Base-by-base conservation (phyloP, 2,888 invertebrate species). In the Enoplolaimus lenunculus region DNA sequence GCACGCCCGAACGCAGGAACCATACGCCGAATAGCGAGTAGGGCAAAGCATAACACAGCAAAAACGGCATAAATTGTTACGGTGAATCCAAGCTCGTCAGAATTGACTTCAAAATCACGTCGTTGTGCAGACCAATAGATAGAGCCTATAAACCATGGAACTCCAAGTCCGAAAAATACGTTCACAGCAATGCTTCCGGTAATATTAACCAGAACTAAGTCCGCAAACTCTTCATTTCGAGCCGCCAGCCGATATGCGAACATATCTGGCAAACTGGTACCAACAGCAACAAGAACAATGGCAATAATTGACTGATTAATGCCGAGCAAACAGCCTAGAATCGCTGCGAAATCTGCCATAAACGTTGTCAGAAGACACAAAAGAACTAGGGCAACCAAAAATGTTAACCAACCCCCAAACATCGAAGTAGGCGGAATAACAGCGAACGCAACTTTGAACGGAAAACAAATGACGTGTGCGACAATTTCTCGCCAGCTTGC, bases 141-240 rank as follows among this genome's bases (percentile, higher is more conserved):
- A 57, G 85, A 79, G 30, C 85, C 85, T 7, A 62, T 62, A 31
- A 62, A 62, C 86, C 86, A 86, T 0, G 86, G 86, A 65, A 86
- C 76, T 2, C 86, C 86, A 1, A 86, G 81, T 45, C 86, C 86
- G 59, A 86, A 81, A 77, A 86, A 85, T 7, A 86, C 86, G 76
- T 86, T 86, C 31, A 86, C 86, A 16, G 85, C 84, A 76, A 86
- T 86, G 75, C 85, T 85, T 68, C 86, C 86, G 57, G 85, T 85
- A 3, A 86, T 83, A 75, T 86, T 86, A 26, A 86, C 86, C 59
- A 86, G 81, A 1, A 85, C 85, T 75, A 84, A 85, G 76, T 86
- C 86, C 1, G 86, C 86, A 71, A 81, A 80, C 74, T 83, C 83
- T 75, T 86, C 86, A 74, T 81, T 79, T 21, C 76, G 72, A 1